A percentile compares a stretch with the other conserved stretches of the same genome.
Evolutionary conservation across 2,113 vertebrate species (phyloP).

Genomic region (Spheniscus mendiculus): DNA sequence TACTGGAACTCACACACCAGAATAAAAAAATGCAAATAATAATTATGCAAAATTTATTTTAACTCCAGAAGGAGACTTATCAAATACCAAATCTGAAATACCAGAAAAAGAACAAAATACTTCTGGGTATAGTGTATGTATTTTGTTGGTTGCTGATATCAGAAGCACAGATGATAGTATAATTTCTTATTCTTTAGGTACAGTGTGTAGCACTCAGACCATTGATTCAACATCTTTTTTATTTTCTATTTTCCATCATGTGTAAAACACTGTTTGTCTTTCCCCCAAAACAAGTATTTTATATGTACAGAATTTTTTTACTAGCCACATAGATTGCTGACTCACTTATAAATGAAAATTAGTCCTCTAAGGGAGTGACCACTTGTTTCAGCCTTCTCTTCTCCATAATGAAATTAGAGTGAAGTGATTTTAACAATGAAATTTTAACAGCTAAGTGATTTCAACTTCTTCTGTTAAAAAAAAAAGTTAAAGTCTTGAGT

Average conservation of each 20-base stretch:
- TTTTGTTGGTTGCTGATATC: background rate
- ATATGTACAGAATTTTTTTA: background rate
- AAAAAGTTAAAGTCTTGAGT: background rate
- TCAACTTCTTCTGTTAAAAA: background rate
- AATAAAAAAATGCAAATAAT: background rate
- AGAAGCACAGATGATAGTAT: background rate
- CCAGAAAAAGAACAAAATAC: background rate
- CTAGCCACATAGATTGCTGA: background rate
- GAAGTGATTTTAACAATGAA: background rate
- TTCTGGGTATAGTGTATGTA: background rate
- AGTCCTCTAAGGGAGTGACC: background rate
- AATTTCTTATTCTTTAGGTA: background rate
- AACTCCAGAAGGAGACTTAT: background rate
- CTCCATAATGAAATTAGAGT: background rate
- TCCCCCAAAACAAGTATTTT: background rate
- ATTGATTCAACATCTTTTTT: background rate
- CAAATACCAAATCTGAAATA: background rate
- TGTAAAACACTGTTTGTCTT: background rate
- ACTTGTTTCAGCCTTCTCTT: background rate
- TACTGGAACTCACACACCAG: background rate
- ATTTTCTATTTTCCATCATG: background rate
- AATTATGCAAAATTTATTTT: background rate
- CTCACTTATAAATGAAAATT: background rate
- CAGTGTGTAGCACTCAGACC: background rate
- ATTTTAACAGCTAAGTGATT: background rate